Percentiles rank a stretch among this genome's conserved stretches.
Conservation (phyloP, 2,113 vertebrate genomes). For the Gymnogyps californianus region DNA sequence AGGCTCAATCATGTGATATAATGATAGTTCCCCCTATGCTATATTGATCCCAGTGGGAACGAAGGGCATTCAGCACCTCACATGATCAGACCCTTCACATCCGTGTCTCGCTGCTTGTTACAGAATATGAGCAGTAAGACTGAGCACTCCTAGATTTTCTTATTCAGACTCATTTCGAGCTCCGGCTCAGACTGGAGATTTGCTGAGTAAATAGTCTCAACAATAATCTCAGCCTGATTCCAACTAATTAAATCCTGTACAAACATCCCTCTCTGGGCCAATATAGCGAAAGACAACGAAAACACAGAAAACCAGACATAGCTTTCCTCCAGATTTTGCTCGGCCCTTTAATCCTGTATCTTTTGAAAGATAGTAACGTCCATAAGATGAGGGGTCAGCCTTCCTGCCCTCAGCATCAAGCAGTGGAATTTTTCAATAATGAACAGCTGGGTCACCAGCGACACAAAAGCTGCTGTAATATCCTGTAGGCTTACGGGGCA, state of each 20-base stretch:
- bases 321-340: constrained; percentile 84
- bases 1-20: background rate
- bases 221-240: constrained; percentile 92
- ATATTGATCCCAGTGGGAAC: constrained; percentile 23
- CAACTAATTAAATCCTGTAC: constrained; percentile 96
- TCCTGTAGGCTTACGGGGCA: constrained; percentile 80
- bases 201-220: constrained; percentile 89
- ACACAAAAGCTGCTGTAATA: constrained; percentile 95
- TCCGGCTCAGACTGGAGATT: constrained; percentile 85
- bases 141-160: constrained; percentile 62
- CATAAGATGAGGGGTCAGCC: constrained; percentile 88
- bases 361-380: constrained; percentile 92
- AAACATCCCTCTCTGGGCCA: constrained; percentile 91
- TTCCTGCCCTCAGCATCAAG: constrained; percentile 86
- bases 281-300: constrained; percentile 80
- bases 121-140: constrained; percentile 21
- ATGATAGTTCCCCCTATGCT: background rate
- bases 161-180: constrained; percentile 80
- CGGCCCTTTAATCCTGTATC: constrained; percentile 92
- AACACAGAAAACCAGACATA: constrained; percentile 77
- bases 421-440: constrained; percentile 99
- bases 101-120: background rate
- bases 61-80: background rate
- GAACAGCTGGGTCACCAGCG: constrained; percentile 96
- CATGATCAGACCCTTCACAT: background rate